Conservation (phyloP, 2,888 invertebrate species). For the Melieria omissa region DNA sequence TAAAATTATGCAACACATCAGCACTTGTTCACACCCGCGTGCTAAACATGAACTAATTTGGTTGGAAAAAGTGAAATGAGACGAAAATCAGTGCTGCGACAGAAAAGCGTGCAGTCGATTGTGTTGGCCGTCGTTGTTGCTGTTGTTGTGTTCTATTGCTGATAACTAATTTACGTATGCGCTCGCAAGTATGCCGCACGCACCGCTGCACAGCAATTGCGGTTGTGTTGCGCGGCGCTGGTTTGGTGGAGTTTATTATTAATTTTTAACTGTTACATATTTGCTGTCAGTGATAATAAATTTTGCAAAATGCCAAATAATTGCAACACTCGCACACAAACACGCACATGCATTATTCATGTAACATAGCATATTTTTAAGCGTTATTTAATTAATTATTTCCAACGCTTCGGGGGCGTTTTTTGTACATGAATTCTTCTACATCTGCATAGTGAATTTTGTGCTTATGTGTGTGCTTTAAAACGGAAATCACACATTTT, state of each 20-base stretch:
- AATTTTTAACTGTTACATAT: slow-evolving; percentile 31
- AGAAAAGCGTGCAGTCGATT: too few relatives aligned
- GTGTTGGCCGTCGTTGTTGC: too few relatives aligned
- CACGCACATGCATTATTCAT: slow-evolving; percentile 20
- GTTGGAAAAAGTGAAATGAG: too few relatives aligned
- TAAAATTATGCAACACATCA: slow-evolving; percentile 30
- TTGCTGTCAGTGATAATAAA: slow-evolving; percentile 38
- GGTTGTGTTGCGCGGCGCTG: not conserved
- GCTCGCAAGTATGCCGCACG: slow-evolving; percentile 20
- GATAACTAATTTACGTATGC: slow-evolving; percentile 26
- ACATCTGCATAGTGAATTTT: not conserved
- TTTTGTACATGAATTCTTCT: not conserved
- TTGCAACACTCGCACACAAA: slow-evolving; percentile 16
- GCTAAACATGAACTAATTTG: too few relatives aligned
- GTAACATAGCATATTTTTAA: slow-evolving; percentile 37
- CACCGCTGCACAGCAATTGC: not conserved
- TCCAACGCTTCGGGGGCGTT: slow-evolving; percentile 7
- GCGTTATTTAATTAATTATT: slow-evolving; percentile 38
- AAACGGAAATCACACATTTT: slow-evolving; percentile 38
- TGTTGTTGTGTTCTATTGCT: not conserved
- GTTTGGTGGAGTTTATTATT: slow-evolving; percentile 28
- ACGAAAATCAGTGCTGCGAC: too few relatives aligned
- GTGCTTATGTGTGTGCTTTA: not conserved
- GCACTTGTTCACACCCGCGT: slow-evolving; percentile 1
- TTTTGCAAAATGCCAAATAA: slow-evolving; percentile 37